A percentile compares a stretch with the other conserved stretches of the same genome.
These are phyloP conservation scores for Brachionus calyciflorus DNA, from an alignment of 1,140 invertebrate genomes.

Conservation along the genomic window DNA sequence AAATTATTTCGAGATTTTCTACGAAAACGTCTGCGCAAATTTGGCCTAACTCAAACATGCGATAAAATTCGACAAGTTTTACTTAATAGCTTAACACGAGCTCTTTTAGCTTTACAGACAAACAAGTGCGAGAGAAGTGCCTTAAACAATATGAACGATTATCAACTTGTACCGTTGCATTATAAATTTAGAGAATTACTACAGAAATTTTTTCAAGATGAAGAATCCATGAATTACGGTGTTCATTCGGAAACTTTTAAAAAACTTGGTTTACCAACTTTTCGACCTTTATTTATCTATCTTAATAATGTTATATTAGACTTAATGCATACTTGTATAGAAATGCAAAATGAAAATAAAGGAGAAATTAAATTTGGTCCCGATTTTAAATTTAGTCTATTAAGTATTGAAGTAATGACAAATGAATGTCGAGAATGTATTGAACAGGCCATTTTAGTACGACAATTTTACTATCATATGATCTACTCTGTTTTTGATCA, in stretches of 20 bases:
- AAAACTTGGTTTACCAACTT: background rate
- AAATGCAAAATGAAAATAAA: slow-evolving; percentile 45
- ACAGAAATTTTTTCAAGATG: background rate
- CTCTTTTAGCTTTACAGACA: background rate
- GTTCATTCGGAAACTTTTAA: slow-evolving; percentile 6
- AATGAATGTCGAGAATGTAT: slow-evolving; percentile 38
- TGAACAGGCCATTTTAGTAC: slow-evolving; percentile 34
- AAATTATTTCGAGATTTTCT: slow-evolving; percentile 31
- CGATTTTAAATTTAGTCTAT: slow-evolving; percentile 15
- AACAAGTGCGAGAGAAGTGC: background rate
- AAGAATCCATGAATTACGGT: slow-evolving; percentile 35
- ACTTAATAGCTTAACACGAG: background rate
- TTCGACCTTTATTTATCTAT: slow-evolving; percentile 6
- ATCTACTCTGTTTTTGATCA: slow-evolving; percentile 21
- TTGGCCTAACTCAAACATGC: slow-evolving; percentile 27
- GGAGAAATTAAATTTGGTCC: background rate
- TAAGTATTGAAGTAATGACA: slow-evolving; percentile 24
- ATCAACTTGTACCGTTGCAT: slow-evolving; percentile 34
- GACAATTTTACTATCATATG: slow-evolving; percentile 43
- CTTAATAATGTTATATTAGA: slow-evolving; percentile 40
- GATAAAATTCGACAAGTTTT: slow-evolving; percentile 23
- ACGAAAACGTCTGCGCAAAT: slow-evolving; percentile 17
- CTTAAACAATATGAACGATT: background rate
- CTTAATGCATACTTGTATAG: slow-evolving; percentile 38
- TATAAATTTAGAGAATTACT: background rate